A percentile compares a stretch with the other conserved stretches of the same genome.
Conservation (phyloP, 1,140 invertebrate species). For the Platorchestia sp. region DNA sequence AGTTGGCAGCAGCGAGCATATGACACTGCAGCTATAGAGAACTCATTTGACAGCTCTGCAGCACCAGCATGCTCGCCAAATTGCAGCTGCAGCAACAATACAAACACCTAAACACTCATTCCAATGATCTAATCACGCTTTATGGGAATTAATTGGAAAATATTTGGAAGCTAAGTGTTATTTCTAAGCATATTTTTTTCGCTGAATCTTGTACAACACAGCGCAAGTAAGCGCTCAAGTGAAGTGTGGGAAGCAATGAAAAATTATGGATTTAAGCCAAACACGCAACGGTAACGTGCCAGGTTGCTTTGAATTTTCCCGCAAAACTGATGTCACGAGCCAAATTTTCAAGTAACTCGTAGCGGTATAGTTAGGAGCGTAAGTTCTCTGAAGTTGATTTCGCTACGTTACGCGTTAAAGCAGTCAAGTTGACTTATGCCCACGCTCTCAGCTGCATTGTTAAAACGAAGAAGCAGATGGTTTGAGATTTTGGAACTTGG, state of each 20-base stretch:
- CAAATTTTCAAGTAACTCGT: too few species aligned
- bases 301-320: background rate
- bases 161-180: too few species aligned
- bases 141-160: background rate
- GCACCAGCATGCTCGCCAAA: background rate
- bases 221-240: background rate
- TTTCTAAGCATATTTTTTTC: background rate
- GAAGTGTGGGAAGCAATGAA: background rate
- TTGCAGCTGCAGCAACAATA: background rate
- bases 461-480: too few species aligned
- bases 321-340: background rate
- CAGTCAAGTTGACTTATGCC: too few species aligned
- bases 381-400: too few species aligned
- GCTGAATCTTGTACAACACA: background rate
- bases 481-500: too few species aligned
- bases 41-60: conserved; percentile 22
- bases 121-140: too few species aligned
- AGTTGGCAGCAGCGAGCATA: conserved; percentile 36
- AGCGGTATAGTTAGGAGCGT: too few species aligned
- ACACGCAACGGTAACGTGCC: background rate
- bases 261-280: background rate
- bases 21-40: conserved; percentile 41
- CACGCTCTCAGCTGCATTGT: too few species aligned
- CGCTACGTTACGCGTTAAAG: too few species aligned
- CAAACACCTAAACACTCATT: background rate